Conservation (phyloP, 2,888 invertebrate genomes). For the Drosophila mettleri region DNA sequence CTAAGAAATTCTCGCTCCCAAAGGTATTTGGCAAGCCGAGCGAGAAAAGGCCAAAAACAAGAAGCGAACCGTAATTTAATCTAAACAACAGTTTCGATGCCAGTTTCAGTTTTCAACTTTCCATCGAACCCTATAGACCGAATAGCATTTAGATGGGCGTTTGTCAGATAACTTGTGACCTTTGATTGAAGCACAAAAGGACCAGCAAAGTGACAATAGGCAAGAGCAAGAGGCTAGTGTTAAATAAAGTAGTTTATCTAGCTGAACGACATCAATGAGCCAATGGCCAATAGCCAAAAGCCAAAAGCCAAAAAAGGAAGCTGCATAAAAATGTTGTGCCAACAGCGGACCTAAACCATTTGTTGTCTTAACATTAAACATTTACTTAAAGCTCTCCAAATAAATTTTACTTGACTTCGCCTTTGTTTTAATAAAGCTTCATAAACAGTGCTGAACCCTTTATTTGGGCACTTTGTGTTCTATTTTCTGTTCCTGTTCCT, state of each 20-base stretch:
- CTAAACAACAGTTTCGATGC: conserved; percentile 70
- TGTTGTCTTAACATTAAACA: conserved; percentile 8
- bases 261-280: conserved; percentile 40
- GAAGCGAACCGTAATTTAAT: conserved; percentile 72
- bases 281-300: conserved; percentile 12
- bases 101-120: conserved; percentile 31
- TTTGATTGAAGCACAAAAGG: conserved; percentile 58
- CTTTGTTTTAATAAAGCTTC: conserved; percentile 3
- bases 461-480: conserved; percentile 7
- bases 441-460: conserved; percentile 8
- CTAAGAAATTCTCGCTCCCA: conserved; percentile 13
- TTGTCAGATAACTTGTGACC: conserved; percentile 69
- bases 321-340: conserved; percentile 34
- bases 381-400: conserved; percentile 10
- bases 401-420: background rate
- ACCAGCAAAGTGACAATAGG: conserved; percentile 13
- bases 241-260: conserved; percentile 59
- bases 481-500: background rate
- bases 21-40: conserved; percentile 34
- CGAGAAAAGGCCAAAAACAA: conserved; percentile 57
- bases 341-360: conserved; percentile 32
- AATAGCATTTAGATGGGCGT: conserved; percentile 67
- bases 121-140: background rate
- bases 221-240: conserved; percentile 17
- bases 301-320: conserved; percentile 5